Evolutionary conservation across 1,140 invertebrate genomes (phyloP), one percentile per base, ranked within the genome.

Genomic region (roundworm (Caenorhabditis elegans)): DNA sequence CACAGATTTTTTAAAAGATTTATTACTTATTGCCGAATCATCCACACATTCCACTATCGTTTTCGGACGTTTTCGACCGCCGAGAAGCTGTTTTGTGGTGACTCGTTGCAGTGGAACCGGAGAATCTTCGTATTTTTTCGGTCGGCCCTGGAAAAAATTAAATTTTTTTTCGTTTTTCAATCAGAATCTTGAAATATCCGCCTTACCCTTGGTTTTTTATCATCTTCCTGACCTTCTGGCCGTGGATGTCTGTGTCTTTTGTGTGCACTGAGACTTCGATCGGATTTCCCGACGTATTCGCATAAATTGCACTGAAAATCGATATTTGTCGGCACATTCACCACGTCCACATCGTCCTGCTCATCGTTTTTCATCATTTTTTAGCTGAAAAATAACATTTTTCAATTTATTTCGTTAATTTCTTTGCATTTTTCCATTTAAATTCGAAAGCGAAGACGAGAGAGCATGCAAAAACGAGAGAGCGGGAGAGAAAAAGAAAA

Each of bases 401-500:
- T 19, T 55, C 17, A 15, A n/a, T 26, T 15, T 26, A 19, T 55
- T 55, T 26, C 15, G 19, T 55, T 55, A 26, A 24, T 55, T 26
- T 55, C 26, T 53, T 53, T 10, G 2, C 19, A 53, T 26, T 26
- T 55, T 55, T 28, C 26, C 10, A 26, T 49, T 1, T 3, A 6
- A 1, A 39, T 70, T 70, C 17, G 28, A 70, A 70, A 31, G 10
- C 31, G 17, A n/a, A 31, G 26, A 65, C 34, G 31, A 70, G 60
- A 39, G 34, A 70, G 2, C n/a, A 39, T 8, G 26, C 15, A 19
- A 31, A 70, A 70, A n/a, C 1, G 3, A 70, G 60, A 70, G 60
- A n/a, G n/a, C n/a, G n/a, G n/a, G n/a, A n/a, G 34, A 70, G 60
- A 70, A 34, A 70, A 70, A 70, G 39, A 70, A 8, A 39, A 43